Conservation (phyloP, 2,797 vertebrate genomes). For the Babyrousa celebensis region DNA sequence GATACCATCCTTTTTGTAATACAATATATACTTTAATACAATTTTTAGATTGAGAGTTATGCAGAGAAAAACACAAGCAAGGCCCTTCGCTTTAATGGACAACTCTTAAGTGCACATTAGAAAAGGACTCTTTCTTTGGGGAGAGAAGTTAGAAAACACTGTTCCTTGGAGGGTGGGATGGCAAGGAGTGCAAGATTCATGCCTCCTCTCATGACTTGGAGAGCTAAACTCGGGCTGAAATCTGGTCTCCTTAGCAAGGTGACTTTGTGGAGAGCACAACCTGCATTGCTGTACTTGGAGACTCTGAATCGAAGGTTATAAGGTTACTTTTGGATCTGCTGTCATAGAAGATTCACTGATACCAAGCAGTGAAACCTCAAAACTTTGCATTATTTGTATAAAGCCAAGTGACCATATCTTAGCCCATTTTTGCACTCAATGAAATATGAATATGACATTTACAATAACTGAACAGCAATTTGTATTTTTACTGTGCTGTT, state of each 20-base stretch:
- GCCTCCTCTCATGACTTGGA: not conserved
- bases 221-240: not conserved
- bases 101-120: not conserved
- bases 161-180: not conserved
- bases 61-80: not conserved
- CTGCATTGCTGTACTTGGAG: not conserved
- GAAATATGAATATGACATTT: slow-evolving; percentile 65
- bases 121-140: not conserved
- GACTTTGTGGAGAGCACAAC: not conserved
- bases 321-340: not conserved
- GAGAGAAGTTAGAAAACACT: not conserved
- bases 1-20: not conserved
- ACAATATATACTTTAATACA: not conserved
- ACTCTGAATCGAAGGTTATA: not conserved
- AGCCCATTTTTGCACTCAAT: slow-evolving; percentile 3
- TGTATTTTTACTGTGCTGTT: slow-evolving; percentile 43
- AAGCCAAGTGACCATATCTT: not conserved
- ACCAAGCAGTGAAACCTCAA: not conserved
- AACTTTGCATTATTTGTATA: not conserved
- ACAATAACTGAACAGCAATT: slow-evolving; percentile 40
- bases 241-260: not conserved
- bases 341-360: not conserved
- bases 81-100: not conserved
- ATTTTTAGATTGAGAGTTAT: not conserved
- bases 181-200: not conserved